Evolutionary conservation across 2,888 invertebrate genomes (phyloP), one percentile per base, ranked within the genome.

Genomic region (Apamea monoglypha): DNA sequence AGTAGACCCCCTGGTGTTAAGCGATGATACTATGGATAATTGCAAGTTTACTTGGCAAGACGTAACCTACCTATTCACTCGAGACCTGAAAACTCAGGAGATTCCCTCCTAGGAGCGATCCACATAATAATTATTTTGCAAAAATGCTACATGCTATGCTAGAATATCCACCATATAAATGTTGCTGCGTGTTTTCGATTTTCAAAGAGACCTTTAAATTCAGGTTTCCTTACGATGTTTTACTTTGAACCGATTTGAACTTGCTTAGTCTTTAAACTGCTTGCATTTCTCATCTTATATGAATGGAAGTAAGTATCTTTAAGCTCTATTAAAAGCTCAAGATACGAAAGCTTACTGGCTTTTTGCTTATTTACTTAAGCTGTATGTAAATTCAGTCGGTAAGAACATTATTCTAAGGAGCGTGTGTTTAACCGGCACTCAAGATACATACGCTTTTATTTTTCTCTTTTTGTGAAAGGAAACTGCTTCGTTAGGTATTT

Each of bases 301-400:
- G 32, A 44, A 66, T 67, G 2, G 8, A 64, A 81, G 40, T 40
- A 16, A 16, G 67, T 67, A 78, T 76, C 50, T 59, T 75, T 68
- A 69, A 76, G 40, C 67, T 71, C 68, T 82, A 86, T 83, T 82
- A 79, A 82, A 86, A 79, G 68, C 72, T 72, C 61, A 75, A 83
- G 80, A 78, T 78, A 76, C 76, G 78, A 76, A 76, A 80, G 40
- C 61, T 78, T 73, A 70, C 83, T 82, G 84, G 77, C 77, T 81
- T 88, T 82, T 86, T 85, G 86, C 83, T 85, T 85, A 87, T 87
- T 84, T 87, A 82, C 82, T 78, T 74, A 74, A 82, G 82, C 78
- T 83, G 53, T 82, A 85, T 82, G 87, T 85, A 80, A 85, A 87
- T 87, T 81, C 67, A 73, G 85, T 72, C 44, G 69, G 79, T 85